Evolutionary conservation across 2,888 invertebrate species (phyloP).

Genomic region (Parasteatoda lunata): DNA sequence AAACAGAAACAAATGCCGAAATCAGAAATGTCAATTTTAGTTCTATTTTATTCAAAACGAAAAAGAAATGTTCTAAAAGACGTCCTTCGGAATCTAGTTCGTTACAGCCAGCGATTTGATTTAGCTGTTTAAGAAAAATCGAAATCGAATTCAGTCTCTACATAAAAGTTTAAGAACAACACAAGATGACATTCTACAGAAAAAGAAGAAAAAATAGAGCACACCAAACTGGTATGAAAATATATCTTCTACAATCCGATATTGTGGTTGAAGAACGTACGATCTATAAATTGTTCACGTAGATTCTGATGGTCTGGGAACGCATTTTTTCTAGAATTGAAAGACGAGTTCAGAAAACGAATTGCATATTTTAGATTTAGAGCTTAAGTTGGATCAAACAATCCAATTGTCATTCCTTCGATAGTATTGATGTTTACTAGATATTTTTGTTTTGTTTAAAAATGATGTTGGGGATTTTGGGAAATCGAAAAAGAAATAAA

Average conservation of each 20-base stretch:
- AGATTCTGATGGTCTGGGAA: background rate
- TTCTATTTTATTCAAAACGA: background rate
- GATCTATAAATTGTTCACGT: conserved; percentile 58
- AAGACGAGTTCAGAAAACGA: background rate
- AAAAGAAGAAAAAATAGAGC: background rate
- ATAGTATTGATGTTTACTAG: conserved; percentile 24
- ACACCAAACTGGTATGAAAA: conserved; percentile 22
- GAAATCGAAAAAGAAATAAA: conserved; percentile 3
- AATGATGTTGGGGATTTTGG: background rate
- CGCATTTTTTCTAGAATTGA: background rate
- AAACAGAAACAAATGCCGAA: background rate
- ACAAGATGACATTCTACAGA: background rate
- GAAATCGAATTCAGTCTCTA: background rate
- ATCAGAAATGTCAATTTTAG: background rate
- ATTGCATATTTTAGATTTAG: conserved; percentile 45
- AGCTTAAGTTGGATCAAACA: conserved; percentile 29
- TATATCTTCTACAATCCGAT: conserved; percentile 35
- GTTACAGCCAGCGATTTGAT: conserved; percentile 50
- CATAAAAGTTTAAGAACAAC: background rate
- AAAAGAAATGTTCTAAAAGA: background rate
- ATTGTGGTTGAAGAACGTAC: conserved; percentile 32
- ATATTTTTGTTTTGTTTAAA: background rate
- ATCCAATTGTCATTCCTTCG: conserved; percentile 43
- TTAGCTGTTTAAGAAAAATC: conserved; percentile 44
- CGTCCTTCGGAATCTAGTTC: conserved; percentile 25